A percentile compares a stretch with the other conserved stretches of the same genome.
Conservation (phyloP, 2,888 invertebrate genomes). For the Unio delphinus region DNA sequence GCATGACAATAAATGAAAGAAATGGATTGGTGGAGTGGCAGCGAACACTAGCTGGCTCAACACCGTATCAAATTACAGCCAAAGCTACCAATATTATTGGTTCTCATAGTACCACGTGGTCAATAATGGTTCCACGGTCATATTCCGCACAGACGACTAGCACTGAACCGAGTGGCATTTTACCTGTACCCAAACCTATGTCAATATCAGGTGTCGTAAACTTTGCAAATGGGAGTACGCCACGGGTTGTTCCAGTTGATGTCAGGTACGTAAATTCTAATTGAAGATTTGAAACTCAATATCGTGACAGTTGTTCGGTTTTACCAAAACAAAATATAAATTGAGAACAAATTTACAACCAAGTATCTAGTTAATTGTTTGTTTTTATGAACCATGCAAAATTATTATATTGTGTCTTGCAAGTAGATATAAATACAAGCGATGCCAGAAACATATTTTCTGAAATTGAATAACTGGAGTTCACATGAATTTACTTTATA, state of each 20-base stretch:
- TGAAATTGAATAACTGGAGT: too few relatives aligned
- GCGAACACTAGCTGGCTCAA: slow-evolving; percentile 8
- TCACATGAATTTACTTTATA: too few relatives aligned
- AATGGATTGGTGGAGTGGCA: slow-evolving; percentile 19
- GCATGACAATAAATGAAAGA: slow-evolving; percentile 14
- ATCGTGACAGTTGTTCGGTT: too few relatives aligned
- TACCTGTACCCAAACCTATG: slow-evolving; percentile 14
- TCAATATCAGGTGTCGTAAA: slow-evolving; percentile 13
- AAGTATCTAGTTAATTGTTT: too few relatives aligned
- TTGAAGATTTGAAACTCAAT: not conserved
- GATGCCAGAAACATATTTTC: too few relatives aligned
- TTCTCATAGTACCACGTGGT: slow-evolving; percentile 13
- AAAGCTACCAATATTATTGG: slow-evolving; percentile 21
- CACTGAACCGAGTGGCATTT: slow-evolving; percentile 8
- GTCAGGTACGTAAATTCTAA: too few relatives aligned
- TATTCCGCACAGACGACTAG: slow-evolving; percentile 13
- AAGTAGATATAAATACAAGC: too few relatives aligned
- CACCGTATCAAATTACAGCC: slow-evolving; percentile 10
- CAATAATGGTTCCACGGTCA: slow-evolving; percentile 15
- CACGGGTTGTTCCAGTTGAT: slow-evolving; percentile 18
- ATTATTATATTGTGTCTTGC: too few relatives aligned
- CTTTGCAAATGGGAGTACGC: slow-evolving; percentile 2
- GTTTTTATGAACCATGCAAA: too few relatives aligned
- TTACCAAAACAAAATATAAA: too few relatives aligned
- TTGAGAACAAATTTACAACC: too few relatives aligned